These are phyloP conservation scores for Euthynnus affinis DNA, from an alignment of 2,797 vertebrate species.

Conservation along the genomic window DNA sequence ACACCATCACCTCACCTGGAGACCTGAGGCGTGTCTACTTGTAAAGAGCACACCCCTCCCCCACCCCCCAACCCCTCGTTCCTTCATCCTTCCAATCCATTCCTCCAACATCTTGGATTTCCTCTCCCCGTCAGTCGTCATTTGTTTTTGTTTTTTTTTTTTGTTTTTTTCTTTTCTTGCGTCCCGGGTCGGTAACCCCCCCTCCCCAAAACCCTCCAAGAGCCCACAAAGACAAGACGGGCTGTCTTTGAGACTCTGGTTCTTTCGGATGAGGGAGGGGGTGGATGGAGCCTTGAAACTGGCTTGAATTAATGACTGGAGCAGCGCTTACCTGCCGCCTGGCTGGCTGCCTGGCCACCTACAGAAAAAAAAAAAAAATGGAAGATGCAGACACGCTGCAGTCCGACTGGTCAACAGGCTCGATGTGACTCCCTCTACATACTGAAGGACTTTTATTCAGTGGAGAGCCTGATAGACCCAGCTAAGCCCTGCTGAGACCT, in stretches of 20 bases:
- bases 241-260: conserved; percentile 64
- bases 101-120: conserved; percentile 62
- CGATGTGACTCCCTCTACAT: conserved; percentile 35
- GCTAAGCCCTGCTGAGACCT: conserved; percentile 46
- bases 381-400: conserved; percentile 1
- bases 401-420: conserved; percentile 15
- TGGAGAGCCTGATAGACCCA: conserved; percentile 34
- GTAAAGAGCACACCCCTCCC: conserved; percentile 86
- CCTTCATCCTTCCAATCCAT: conserved; percentile 57
- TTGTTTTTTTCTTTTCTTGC: neutral
- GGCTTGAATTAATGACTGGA: conserved; percentile 39
- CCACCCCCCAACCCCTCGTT: conserved; percentile 41
- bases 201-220: conserved; percentile 34
- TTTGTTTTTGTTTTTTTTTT: conserved; percentile 21
- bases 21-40: conserved; percentile 99
- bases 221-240: conserved; percentile 59
- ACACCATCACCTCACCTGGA: conserved; percentile 99
- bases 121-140: conserved; percentile 22
- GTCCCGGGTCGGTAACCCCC: conserved; percentile 36
- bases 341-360: conserved; percentile 19
- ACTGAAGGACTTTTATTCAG: conserved; percentile 54
- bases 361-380: conserved; percentile 6
- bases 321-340: conserved; percentile 43
- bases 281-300: too few species aligned
- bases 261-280: conserved; percentile 41